Evolutionary conservation across 2,888 invertebrate species (phyloP).

Genomic region (Trichopoda pennipes): DNA sequence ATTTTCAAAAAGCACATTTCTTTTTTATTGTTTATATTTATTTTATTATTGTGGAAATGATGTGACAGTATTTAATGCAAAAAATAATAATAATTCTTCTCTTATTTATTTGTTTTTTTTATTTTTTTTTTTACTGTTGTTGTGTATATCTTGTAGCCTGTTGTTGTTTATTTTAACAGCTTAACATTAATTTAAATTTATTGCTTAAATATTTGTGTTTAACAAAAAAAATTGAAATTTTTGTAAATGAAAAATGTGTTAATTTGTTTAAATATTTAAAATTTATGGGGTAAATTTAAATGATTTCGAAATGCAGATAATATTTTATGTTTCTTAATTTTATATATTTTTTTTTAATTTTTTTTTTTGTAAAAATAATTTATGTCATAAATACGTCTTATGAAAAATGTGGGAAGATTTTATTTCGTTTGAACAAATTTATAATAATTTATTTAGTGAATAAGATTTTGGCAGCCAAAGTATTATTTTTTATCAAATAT

Average conservation of each 20-base stretch:
- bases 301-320: slow-evolving; percentile 56
- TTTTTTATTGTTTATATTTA: slow-evolving; percentile 39
- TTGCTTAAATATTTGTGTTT: slow-evolving; percentile 59
- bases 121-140: not conserved
- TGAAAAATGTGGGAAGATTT: slow-evolving; percentile 42
- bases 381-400: slow-evolving; percentile 42
- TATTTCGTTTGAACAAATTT: slow-evolving; percentile 15
- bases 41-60: slow-evolving; percentile 60
- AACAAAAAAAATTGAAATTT: slow-evolving; percentile 55
- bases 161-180: slow-evolving; percentile 62
- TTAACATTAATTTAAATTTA: slow-evolving; percentile 64
- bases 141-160: slow-evolving; percentile 25
- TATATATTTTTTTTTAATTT: slow-evolving; percentile 20
- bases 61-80: slow-evolving; percentile 58
- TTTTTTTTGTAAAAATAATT: slow-evolving; percentile 51
- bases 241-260: slow-evolving; percentile 63
- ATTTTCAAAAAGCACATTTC: not conserved
- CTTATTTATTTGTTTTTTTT: slow-evolving; percentile 10
- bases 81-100: slow-evolving; percentile 49
- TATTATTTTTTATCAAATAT: not conserved
- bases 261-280: slow-evolving; percentile 56
- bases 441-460: slow-evolving; percentile 18
- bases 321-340: slow-evolving; percentile 13
- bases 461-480: not conserved
- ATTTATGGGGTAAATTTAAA: slow-evolving; percentile 62